Evolutionary conservation across 2,113 vertebrate genomes (phyloP).

Genomic region (Campylomormyrus numenius): DNA sequence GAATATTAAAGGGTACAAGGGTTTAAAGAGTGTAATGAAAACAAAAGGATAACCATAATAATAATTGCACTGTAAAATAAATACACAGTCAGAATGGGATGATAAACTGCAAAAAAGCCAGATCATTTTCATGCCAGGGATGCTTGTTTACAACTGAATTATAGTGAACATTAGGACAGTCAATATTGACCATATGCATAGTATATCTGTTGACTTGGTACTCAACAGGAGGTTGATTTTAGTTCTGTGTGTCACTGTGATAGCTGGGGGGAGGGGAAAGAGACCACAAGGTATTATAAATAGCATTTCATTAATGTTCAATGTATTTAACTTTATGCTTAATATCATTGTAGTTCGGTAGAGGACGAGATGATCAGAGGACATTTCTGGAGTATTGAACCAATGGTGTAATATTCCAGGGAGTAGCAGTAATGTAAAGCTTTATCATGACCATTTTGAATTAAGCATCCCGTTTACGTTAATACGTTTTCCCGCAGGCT

Average conservation of each 20-base stretch:
- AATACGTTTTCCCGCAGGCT: constrained; percentile 51
- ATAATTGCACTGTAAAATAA: background rate
- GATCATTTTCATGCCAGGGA: background rate
- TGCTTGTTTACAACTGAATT: background rate
- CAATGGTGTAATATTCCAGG: background rate
- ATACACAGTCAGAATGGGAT: background rate
- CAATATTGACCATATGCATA: constrained; percentile 1
- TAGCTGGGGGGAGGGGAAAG: background rate
- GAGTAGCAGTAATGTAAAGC: background rate
- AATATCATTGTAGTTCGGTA: background rate
- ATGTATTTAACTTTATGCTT: background rate
- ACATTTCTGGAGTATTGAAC: background rate
- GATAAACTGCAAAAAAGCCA: background rate
- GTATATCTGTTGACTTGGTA: background rate
- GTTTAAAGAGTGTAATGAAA: background rate
- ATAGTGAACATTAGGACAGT: background rate
- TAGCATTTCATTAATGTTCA: background rate
- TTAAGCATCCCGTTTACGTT: background rate
- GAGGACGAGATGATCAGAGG: background rate
- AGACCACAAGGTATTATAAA: background rate
- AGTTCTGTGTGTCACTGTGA: background rate
- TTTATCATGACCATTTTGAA: background rate
- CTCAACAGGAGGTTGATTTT: background rate
- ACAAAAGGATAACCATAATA: background rate
- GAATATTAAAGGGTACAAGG: background rate